Evolutionary conservation across 2,888 invertebrate genomes (phyloP).

Genomic region (Heliconius ethilla): DNA sequence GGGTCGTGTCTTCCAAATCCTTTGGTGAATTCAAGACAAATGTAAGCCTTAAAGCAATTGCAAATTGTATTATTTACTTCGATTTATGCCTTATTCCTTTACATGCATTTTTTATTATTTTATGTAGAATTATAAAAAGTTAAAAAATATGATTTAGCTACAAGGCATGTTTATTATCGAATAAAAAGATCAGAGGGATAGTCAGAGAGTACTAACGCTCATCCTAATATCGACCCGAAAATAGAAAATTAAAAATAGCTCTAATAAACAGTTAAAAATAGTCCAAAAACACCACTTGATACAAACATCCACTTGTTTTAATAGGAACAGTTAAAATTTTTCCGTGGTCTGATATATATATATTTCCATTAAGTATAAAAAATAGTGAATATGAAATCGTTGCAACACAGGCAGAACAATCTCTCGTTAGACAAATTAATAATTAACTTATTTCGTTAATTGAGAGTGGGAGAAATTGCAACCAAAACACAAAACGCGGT

Average conservation of each 20-base stretch:
- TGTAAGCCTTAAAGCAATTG: conserved; percentile 31
- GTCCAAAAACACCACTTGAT: too few species aligned
- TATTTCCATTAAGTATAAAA: not conserved
- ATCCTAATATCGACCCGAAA: too few species aligned
- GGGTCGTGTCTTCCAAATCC: conserved; percentile 71
- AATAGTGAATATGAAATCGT: not conserved
- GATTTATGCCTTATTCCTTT: not conserved
- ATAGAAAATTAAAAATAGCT: too few species aligned
- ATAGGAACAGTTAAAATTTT: not conserved
- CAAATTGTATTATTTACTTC: conserved; percentile 2
- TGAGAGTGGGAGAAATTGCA: conserved; percentile 30
- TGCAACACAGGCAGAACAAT: not conserved
- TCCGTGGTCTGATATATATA: not conserved
- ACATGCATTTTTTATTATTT: not conserved
- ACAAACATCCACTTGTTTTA: not conserved
- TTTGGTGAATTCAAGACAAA: conserved; percentile 63
- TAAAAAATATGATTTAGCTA: not conserved
- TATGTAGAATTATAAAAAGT: not conserved
- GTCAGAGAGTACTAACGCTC: too few species aligned
- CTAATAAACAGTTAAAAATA: too few species aligned
- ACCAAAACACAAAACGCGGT: conserved; percentile 52
- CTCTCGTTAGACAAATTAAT: not conserved
- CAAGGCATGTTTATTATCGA: too few species aligned
- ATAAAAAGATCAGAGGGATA: too few species aligned
- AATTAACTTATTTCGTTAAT: conserved; percentile 19